Conservation (phyloP, 2,113 vertebrate species). For the Psophia crepitans region DNA sequence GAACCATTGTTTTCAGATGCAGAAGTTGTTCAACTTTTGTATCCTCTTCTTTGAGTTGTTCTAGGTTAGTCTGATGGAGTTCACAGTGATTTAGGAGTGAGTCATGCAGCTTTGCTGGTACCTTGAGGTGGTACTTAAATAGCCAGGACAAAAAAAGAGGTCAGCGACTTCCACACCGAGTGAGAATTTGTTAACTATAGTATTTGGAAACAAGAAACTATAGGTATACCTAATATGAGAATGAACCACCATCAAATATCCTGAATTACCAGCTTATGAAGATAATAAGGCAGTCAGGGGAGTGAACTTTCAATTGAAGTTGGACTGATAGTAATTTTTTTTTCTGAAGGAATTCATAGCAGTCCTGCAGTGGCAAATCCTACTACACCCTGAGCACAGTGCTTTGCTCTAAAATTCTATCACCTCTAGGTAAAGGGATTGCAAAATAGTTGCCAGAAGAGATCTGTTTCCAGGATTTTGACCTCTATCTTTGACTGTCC, state of each 20-base stretch:
- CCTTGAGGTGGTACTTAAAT: neutral
- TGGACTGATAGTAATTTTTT: neutral
- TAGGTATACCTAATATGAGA: neutral
- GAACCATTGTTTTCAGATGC: neutral
- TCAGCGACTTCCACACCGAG: neutral
- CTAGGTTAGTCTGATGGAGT: neutral
- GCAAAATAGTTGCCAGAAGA: neutral
- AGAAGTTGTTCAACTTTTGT: neutral
- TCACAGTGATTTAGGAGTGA: neutral
- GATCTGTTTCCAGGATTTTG: neutral
- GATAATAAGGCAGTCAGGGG: neutral
- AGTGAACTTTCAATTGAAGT: neutral
- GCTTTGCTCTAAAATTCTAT: neutral
- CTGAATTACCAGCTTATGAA: neutral
- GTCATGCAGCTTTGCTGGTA: neutral
- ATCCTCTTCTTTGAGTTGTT: neutral
- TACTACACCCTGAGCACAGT: neutral
- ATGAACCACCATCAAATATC: neutral
- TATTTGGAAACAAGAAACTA: neutral
- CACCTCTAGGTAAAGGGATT: neutral
- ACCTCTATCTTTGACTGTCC: rapidly evolving
- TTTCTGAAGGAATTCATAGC: neutral
- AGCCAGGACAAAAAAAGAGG: neutral
- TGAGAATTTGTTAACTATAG: neutral
- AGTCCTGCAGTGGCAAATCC: neutral